Evolutionary conservation across 2,113 vertebrate species (phyloP), one percentile per base, ranked within the genome.

Genomic region (Oreochromis niloticus): DNA sequence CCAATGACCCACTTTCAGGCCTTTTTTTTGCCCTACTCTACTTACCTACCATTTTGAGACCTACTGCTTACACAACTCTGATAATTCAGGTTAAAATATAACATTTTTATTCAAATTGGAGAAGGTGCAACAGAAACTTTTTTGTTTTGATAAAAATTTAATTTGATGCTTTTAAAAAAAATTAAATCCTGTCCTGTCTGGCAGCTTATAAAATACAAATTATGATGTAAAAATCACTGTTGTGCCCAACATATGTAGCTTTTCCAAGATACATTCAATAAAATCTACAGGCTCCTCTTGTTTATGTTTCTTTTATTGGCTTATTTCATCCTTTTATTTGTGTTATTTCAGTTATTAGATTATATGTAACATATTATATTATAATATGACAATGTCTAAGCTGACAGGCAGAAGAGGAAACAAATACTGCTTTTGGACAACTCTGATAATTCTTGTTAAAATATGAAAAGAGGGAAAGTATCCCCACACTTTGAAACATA

Each of bases 191-290:
- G 59, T 63, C 32, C 17, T 0, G 17, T 63, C 6, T 3, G 19
- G 0, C 9, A 63, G 32, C 59, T 63, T 63, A 36, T 36, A 36
- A 19, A 63, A 63, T 36, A 36, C 0, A 0, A 63, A 36, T 63
- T 63, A 2, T 63, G 32, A 32, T 63, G 1, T 36, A 34, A 19
- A 63, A 63, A 36, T 63, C 1, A 63, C 16, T 6, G 6, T 63
- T 36, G 59, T 11, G 32, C 59, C 59, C 36, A 63, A 63, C 59
- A 36, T 36, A 63, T n/a, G 17, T 63, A 36, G 59, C 59, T 36
- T 36, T 63, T 63, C 32, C 59, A 63, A 63, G 32, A 63, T 36
- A 63, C 17, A 36, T 36, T 36, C 32, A 2, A 36, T 63, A 1
- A 2, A 36, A 32, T 63, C 59, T 63, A 63, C n/a, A 63, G 2